Evolutionary conservation across 2,113 vertebrate species (phyloP).

Genomic region (Puffinus mauretanicus): DNA sequence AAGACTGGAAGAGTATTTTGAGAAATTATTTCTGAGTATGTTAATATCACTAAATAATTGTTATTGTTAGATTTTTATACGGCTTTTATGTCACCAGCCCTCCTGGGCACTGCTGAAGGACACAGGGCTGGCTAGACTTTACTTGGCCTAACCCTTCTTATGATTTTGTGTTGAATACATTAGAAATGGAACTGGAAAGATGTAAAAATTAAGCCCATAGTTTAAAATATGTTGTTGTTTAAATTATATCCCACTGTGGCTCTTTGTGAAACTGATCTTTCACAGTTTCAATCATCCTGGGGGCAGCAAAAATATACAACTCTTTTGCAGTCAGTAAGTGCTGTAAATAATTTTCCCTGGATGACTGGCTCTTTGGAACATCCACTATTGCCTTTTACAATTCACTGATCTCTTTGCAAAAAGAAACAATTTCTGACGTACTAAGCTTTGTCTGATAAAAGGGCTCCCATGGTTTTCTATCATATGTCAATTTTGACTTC

Average conservation of each 20-base stretch:
- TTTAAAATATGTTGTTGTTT: background rate
- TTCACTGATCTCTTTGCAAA: constrained; percentile 8
- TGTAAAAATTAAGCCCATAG: background rate
- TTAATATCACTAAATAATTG: background rate
- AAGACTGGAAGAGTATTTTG: background rate
- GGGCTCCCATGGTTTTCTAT: background rate
- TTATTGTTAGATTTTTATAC: background rate
- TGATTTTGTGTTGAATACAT: background rate
- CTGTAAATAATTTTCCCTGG: constrained; percentile 14
- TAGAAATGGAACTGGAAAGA: background rate
- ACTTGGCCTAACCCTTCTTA: background rate
- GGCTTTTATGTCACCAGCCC: background rate
- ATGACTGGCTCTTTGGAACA: background rate
- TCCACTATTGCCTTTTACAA: constrained; percentile 23
- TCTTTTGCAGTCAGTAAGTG: background rate
- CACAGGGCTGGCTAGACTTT: background rate
- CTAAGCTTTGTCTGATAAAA: background rate
- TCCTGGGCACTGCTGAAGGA: background rate
- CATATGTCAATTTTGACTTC: background rate
- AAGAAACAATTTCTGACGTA: background rate
- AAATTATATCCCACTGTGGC: background rate
- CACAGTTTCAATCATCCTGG: background rate
- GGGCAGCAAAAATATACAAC: background rate
- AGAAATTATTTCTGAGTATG: background rate
- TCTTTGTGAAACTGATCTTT: background rate